phyloP scores from a whole-genome alignment of 2,888 invertebrate genomes.

The Argyresthia goedartella region DNA sequence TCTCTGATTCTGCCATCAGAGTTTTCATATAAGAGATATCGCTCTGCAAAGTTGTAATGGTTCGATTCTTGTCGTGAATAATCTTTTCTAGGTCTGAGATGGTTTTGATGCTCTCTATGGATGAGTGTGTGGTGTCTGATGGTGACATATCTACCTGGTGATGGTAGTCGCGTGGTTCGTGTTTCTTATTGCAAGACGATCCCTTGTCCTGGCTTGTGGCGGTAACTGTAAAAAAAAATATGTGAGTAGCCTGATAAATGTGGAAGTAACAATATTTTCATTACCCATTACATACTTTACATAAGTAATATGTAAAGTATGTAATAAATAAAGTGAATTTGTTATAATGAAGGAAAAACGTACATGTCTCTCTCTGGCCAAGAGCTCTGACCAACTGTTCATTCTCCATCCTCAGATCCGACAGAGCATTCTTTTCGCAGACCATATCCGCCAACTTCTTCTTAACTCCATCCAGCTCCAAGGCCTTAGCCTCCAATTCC shows the following conservation, averaged over 20 bases:
- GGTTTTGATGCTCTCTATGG: conserved; percentile 48
- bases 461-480: conserved; percentile 20
- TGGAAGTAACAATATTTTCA: background rate
- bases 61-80: conserved; percentile 50
- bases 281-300: conserved; percentile 1
- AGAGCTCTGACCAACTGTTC: conserved; percentile 33
- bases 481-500: conserved; percentile 20
- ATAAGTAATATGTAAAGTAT: background rate
- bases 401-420: conserved; percentile 34
- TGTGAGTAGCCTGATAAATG: background rate
- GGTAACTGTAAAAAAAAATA: conserved; percentile 30
- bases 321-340: too few species aligned
- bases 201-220: conserved; percentile 29
- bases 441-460: conserved; percentile 20
- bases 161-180: conserved; percentile 27
- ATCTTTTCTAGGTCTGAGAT: conserved; percentile 57
- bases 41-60: conserved; percentile 46
- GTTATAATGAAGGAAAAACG: conserved; percentile 18
- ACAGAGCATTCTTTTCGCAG: conserved; percentile 21
- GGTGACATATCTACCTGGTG: conserved; percentile 53
- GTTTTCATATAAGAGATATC: conserved; percentile 49
- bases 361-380: conserved; percentile 41
- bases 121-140: conserved; percentile 45
- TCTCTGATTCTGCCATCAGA: conserved; percentile 52
- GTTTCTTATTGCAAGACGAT: conserved; percentile 18